Conservation (phyloP, 2,797 vertebrate species). For the Brachyalestes nurse region DNA sequence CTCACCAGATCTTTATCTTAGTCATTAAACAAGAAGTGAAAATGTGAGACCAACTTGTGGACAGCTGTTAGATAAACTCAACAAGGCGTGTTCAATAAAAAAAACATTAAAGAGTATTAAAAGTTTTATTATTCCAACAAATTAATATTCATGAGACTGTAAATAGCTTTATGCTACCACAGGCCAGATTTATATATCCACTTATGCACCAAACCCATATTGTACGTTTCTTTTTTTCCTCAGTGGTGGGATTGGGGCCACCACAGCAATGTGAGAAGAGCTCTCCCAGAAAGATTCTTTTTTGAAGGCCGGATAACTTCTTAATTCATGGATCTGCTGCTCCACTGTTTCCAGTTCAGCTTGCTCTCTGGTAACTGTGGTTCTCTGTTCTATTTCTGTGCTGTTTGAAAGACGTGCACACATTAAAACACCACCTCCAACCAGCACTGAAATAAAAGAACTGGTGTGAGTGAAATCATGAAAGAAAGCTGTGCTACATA, state of each 20-base stretch:
- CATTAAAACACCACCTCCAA: background rate
- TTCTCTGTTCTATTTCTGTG: background rate
- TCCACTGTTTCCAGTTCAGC: background rate
- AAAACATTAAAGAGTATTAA: background rate
- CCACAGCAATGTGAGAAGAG: too few species aligned
- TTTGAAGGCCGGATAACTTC: conserved; percentile 3
- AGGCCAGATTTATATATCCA: background rate
- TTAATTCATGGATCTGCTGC: conserved; percentile 3
- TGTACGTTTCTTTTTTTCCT: too few species aligned
- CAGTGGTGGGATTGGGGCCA: too few species aligned
- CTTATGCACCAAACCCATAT: background rate
- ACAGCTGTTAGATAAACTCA: background rate
- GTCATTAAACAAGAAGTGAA: background rate
- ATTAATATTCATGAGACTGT: background rate
- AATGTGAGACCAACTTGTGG: background rate
- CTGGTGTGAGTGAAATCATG: too few species aligned
- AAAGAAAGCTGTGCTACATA: too few species aligned
- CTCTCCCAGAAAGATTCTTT: background rate
- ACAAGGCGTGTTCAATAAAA: background rate
- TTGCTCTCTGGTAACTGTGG: background rate
- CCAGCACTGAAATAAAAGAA: too few species aligned
- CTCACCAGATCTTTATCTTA: background rate
- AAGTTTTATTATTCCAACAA: conserved; percentile 4
- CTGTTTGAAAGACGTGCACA: background rate
- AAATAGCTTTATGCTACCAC: background rate